These are phyloP conservation scores for Lineus longissimus DNA, from an alignment of 1,140 invertebrate species.

Conservation along the genomic window DNA sequence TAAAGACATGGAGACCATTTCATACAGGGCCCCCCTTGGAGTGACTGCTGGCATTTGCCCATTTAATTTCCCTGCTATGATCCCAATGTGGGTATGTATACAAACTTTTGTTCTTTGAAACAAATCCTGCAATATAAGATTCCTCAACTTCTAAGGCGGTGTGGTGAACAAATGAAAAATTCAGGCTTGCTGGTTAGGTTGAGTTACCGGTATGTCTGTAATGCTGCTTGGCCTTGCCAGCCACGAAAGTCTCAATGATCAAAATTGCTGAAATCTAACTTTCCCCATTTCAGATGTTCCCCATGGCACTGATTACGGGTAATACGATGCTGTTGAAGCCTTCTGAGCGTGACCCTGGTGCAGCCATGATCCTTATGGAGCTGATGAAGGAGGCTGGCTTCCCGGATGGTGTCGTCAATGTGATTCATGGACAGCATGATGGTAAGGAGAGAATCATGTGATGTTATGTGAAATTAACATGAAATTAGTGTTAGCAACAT, in stretches of 20 bases:
- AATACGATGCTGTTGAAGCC: constrained; percentile 76
- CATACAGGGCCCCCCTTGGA: constrained; percentile 84
- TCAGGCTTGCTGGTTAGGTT: no score
- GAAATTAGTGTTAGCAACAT: background rate
- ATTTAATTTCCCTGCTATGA: constrained; percentile 94
- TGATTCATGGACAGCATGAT: constrained; percentile 92
- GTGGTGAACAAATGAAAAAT: no score
- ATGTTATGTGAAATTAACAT: background rate
- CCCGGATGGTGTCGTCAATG: constrained; percentile 89
- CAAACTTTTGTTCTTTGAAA: no score
- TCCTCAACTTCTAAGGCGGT: no score
- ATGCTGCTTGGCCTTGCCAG: no score
- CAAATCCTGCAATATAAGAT: background rate
- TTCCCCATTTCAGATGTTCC: constrained; percentile 75
- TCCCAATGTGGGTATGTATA: constrained; percentile 83
- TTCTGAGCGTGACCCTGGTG: constrained; percentile 95
- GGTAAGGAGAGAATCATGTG: constrained; percentile 33
- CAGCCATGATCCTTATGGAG: constrained; percentile 90
- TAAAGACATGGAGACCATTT: constrained; percentile 71
- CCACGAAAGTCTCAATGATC: no score
- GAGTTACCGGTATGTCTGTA: no score
- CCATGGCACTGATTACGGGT: constrained; percentile 86
- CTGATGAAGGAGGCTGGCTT: constrained; percentile 84
- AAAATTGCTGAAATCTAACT: no score
- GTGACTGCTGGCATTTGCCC: constrained; percentile 82